Evolutionary conservation across 2,888 invertebrate genomes (phyloP).

Genomic region (Eupithecia subfuscata): DNA sequence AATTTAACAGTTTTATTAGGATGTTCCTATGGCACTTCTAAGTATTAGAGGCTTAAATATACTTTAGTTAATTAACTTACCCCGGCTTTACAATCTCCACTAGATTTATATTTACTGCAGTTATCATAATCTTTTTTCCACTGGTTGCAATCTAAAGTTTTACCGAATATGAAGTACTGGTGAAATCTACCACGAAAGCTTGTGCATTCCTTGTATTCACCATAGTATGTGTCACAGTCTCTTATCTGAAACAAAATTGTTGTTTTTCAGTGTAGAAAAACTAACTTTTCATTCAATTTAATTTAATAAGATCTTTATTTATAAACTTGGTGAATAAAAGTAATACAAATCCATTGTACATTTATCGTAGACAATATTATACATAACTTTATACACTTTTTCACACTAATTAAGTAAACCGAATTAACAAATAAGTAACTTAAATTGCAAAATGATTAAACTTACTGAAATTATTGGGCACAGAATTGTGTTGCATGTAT

Average conservation of each 20-base stretch:
- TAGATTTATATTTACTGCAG: conserved; percentile 87
- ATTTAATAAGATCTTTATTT: too few relatives aligned
- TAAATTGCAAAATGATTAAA: too few relatives aligned
- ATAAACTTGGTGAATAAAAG: too few relatives aligned
- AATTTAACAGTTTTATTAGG: too few relatives aligned
- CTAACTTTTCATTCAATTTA: background rate
- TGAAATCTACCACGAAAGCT: conserved; percentile 90
- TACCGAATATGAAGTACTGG: conserved; percentile 93
- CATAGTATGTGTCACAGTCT: conserved; percentile 90
- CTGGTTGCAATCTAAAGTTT: conserved; percentile 88
- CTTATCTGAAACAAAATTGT: conserved; percentile 85
- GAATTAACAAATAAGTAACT: too few relatives aligned
- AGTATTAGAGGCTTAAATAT: background rate
- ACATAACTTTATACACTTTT: too few relatives aligned
- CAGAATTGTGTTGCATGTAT: too few relatives aligned
- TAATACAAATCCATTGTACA: too few relatives aligned
- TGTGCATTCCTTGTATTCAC: conserved; percentile 92
- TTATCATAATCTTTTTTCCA: conserved; percentile 92
- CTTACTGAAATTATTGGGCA: background rate
- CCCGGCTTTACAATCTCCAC: conserved; percentile 86
- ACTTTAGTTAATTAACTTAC: conserved; percentile 73
- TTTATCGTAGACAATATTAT: too few relatives aligned
- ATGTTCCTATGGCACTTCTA: too few relatives aligned
- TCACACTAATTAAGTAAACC: too few relatives aligned
- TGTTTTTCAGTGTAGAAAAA: background rate